These are phyloP conservation scores for Caenorhabditis remanei DNA, from an alignment of 1,140 invertebrate species.

Conservation along the genomic window DNA sequence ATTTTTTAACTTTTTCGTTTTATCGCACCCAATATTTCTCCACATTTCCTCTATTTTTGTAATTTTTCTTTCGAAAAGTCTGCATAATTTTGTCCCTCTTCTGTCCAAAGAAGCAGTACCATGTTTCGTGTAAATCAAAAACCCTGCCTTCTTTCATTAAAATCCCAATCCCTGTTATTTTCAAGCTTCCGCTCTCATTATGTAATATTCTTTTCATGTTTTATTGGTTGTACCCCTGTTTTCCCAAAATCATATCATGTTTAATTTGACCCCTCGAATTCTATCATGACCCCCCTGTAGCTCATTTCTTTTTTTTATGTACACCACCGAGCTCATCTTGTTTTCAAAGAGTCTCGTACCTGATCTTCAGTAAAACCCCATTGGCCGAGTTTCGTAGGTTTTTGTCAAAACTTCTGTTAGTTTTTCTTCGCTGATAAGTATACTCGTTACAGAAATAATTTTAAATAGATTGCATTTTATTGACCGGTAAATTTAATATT, in stretches of 20 bases:
- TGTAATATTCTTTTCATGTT: constrained; percentile 34
- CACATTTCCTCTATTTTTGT: not conserved
- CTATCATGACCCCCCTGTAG: too few species aligned
- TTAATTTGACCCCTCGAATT: not conserved
- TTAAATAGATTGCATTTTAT: constrained; percentile 4
- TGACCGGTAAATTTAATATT: constrained; percentile 6
- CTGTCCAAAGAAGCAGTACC: constrained; percentile 24
- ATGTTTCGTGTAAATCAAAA: constrained; percentile 31
- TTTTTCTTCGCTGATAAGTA: not conserved
- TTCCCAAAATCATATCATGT: not conserved
- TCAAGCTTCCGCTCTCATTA: not conserved
- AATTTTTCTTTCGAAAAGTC: constrained; percentile 8
- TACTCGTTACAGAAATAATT: constrained; percentile 15
- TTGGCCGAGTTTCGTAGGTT: constrained; percentile 1
- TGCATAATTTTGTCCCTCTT: constrained; percentile 1
- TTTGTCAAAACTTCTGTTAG: not conserved
- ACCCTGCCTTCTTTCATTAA: too few species aligned
- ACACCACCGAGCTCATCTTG: not conserved
- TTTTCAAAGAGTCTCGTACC: not conserved
- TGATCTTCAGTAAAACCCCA: not conserved
- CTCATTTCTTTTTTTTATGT: too few species aligned
- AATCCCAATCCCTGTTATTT: not conserved
- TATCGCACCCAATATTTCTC: constrained; percentile 5
- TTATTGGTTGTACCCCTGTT: not conserved
- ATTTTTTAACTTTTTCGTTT: not conserved